Percentiles rank a stretch among this genome's conserved stretches.
Evolutionary conservation across 2,797 vertebrate genomes (phyloP).

Genomic region (Euphonia xanthogaster): DNA sequence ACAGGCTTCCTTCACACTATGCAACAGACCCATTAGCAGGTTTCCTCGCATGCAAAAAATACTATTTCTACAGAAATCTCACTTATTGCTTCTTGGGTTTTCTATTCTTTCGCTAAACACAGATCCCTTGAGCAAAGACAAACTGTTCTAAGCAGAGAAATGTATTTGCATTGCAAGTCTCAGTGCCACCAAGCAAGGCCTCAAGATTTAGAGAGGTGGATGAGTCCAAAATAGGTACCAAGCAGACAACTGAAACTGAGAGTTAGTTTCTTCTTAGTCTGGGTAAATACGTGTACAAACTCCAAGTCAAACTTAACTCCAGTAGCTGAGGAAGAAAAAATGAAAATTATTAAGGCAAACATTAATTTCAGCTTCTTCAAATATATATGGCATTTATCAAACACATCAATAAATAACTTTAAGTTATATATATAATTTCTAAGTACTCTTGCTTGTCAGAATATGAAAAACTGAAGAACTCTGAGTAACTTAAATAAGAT

Average conservation of each 20-base stretch:
- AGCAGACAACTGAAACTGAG: slow-evolving; percentile 28
- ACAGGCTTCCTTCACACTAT: not conserved
- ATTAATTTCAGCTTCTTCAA: not conserved
- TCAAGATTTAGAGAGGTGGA: not conserved
- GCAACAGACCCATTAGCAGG: not conserved
- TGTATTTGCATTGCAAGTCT: not conserved
- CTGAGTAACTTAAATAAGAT: not conserved
- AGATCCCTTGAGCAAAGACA: not conserved
- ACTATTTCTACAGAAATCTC: not conserved
- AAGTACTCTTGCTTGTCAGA: not conserved
- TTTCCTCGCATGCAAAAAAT: not conserved
- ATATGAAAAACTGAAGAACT: not conserved
- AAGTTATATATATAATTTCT: not conserved
- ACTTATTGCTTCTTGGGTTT: not conserved
- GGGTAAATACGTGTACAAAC: slow-evolving; percentile 36
- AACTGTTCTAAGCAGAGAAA: not conserved
- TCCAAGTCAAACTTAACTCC: slow-evolving; percentile 52
- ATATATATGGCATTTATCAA: not conserved
- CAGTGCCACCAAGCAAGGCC: not conserved
- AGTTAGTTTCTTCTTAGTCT: slow-evolving; percentile 45
- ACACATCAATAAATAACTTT: not conserved
- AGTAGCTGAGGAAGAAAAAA: slow-evolving; percentile 59
- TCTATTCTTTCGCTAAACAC: not conserved
- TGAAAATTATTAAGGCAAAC: slow-evolving; percentile 30
- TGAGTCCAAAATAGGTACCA: not conserved